These are phyloP conservation scores for Hydrocynus forskahlii DNA, from an alignment of 2,797 vertebrate genomes.

Conservation along the genomic window DNA sequence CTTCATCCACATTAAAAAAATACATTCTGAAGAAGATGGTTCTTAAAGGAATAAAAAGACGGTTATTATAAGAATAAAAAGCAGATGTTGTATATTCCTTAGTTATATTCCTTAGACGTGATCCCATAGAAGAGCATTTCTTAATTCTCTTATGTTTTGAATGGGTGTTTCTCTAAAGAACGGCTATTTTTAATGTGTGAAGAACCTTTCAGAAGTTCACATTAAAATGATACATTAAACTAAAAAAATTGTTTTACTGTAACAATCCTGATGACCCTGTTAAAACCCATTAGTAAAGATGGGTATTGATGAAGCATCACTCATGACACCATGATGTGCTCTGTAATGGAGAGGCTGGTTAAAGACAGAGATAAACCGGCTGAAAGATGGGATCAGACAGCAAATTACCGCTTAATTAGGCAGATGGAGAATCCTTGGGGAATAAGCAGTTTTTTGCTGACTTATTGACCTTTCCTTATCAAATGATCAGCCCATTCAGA, in stretches of 20 bases:
- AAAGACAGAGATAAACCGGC: constrained; percentile 44
- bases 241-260: neutral
- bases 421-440: constrained; percentile 46
- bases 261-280: neutral
- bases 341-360: constrained; percentile 39
- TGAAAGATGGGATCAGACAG: constrained; percentile 46
- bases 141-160: too few relatives aligned
- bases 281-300: neutral
- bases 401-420: constrained; percentile 56
- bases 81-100: neutral
- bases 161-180: too few relatives aligned
- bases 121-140: too few relatives aligned
- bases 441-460: constrained; percentile 15
- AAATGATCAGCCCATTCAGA: neutral
- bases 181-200: too few relatives aligned
- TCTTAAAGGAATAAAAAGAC: neutral
- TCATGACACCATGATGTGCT: constrained; percentile 15
- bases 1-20: too few relatives aligned
- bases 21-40: too few relatives aligned
- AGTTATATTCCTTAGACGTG: too few relatives aligned
- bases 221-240: too few relatives aligned
- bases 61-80: neutral
- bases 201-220: too few relatives aligned
- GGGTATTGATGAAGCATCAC: neutral
- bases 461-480: constrained; percentile 15